Conservation (phyloP, 2,888 invertebrate genomes). For the Nysson spinosus region DNA sequence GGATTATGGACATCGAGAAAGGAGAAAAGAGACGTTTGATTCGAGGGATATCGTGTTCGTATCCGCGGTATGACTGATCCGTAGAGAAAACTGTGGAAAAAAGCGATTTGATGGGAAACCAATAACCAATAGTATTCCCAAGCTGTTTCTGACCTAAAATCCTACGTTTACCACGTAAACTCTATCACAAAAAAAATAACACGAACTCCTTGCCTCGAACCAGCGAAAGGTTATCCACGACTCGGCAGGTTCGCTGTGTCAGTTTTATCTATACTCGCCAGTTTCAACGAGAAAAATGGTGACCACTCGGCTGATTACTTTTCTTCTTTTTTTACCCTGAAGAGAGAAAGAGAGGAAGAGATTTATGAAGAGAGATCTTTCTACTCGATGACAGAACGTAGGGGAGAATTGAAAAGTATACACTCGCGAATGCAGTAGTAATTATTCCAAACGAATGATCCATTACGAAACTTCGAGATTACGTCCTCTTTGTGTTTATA, state of each 20-base stretch:
- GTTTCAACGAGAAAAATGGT: neutral
- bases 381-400: no score
- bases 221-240: conserved; percentile 13
- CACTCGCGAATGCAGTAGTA: neutral
- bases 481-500: conserved; percentile 8
- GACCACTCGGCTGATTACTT: neutral
- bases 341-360: no score
- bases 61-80: conserved; percentile 14
- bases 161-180: conserved; percentile 14
- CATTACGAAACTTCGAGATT: conserved; percentile 14
- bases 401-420: neutral
- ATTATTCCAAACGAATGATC: conserved; percentile 24
- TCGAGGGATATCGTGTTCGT: conserved; percentile 12
- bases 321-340: neutral
- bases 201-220: conserved; percentile 19
- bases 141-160: conserved; percentile 50
- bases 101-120: conserved; percentile 59
- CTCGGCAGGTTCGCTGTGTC: neutral
- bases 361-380: no score
- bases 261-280: neutral
- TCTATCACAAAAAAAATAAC: conserved; percentile 25
- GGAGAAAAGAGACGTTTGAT: neutral
- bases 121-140: conserved; percentile 57
- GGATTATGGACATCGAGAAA: conserved; percentile 51
- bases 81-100: conserved; percentile 32